These are phyloP conservation scores for Martes martes DNA, from an alignment of 2,113 vertebrate species.

Conservation along the genomic window DNA sequence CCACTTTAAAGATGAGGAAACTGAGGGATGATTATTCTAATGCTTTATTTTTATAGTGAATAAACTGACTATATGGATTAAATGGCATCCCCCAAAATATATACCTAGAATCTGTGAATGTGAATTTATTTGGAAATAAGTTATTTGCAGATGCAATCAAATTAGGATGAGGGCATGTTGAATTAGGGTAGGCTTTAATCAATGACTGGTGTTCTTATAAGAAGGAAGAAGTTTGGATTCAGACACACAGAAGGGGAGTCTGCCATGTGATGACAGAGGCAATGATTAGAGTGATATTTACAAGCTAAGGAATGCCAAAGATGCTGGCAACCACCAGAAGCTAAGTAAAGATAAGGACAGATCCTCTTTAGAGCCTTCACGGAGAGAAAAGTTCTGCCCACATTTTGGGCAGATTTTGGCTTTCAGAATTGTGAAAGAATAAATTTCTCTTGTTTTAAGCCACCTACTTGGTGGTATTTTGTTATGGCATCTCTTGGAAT, in stretches of 20 bases:
- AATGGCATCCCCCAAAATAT: not conserved
- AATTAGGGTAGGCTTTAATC: not conserved
- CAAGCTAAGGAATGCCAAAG: not conserved
- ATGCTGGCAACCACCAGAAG: not conserved
- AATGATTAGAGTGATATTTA: not conserved
- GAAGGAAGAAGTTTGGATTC: not conserved
- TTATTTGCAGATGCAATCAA: not conserved
- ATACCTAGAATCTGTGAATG: not conserved
- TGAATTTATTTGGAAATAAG: not conserved
- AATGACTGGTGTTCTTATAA: not conserved
- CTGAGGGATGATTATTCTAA: not conserved
- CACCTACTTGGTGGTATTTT: not conserved
- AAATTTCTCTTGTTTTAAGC: not conserved
- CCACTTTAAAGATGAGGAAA: not conserved
- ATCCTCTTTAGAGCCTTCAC: not conserved
- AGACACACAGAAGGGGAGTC: not conserved
- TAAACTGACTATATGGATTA: not conserved
- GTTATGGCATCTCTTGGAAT: not conserved
- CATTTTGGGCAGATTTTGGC: not conserved
- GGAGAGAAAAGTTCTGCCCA: not conserved
- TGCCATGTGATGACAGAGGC: not conserved
- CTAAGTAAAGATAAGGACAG: not conserved
- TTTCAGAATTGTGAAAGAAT: not conserved
- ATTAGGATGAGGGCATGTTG: not conserved
- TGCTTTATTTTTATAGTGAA: not conserved